Base-by-base conservation (phyloP, 2,888 invertebrate genomes). In the Cataglyphis cursor region DNA sequence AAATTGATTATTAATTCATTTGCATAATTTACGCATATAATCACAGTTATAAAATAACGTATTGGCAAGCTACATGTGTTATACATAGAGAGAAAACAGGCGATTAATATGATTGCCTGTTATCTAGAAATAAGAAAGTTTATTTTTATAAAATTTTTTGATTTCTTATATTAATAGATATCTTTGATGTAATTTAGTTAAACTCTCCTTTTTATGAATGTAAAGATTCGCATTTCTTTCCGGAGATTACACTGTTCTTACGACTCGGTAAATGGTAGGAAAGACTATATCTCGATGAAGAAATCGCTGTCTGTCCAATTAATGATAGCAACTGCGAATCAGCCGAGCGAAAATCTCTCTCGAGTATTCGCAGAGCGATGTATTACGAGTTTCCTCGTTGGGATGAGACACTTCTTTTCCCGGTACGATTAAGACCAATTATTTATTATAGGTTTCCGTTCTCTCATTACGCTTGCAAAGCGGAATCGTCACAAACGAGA, bases 291-390 rank as follows among this genome's bases (percentile, higher is more conserved):
- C 31, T 54, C 21, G 21, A 35, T 61, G 28, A 8, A 68, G 68
- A 70, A 75, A 64, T 81, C 54, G 68, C 54, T 85, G 70, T 65
- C 44, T 44, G 35, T 21, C 51, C 70, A 75, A 81, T 75, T 68
- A 74, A 41, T 59, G 59, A 65, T 64, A 85, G 62, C 57, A 85
- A 74, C 66, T 70, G 48, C 35, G 44, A 66, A 51, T 85, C 70
- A 65, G 65, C 59, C 54, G 57, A 61, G 48, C 66, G 31, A 57
- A 75, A 18, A 35, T 31, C 24, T 54, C 68, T 76, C 35, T 76
- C 28, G 41, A 78, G 41, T 66, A 78, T 78, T 78, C 41, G 15
- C 54, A 57, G 41, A 41, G 28, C 68, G 15, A 76, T n/a, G 68
- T 74, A 64, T 38, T 75, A 65, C 35, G 24, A 65, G 51, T 65